phyloP scores from a whole-genome alignment of 2,113 vertebrate genomes.

The Daphoenositta chrysoptera region DNA sequence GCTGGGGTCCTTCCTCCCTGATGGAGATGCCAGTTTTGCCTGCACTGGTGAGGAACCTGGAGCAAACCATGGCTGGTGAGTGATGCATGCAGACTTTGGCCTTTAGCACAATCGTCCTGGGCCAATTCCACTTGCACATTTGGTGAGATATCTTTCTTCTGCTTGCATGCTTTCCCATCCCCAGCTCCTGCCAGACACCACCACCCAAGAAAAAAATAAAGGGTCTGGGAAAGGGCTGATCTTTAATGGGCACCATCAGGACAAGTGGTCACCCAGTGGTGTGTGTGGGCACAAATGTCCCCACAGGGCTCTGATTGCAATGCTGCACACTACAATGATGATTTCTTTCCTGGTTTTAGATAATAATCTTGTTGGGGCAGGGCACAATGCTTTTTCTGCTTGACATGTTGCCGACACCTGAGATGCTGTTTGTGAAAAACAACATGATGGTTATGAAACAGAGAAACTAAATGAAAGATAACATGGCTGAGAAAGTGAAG shows the following conservation, averaged over 20 bases:
- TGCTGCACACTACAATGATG: background rate
- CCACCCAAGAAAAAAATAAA: background rate
- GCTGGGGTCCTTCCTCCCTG: background rate
- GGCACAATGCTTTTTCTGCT: background rate
- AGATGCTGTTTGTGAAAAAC: background rate
- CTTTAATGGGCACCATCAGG: background rate
- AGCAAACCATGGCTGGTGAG: background rate
- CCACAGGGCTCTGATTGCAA: background rate
- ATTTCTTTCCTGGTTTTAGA: background rate
- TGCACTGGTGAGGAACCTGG: background rate
- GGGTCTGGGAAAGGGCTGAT: background rate
- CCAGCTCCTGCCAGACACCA: background rate
- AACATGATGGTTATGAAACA: background rate
- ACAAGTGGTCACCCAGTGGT: background rate
- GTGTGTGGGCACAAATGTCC: background rate
- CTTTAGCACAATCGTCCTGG: background rate
- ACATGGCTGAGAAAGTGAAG: background rate
- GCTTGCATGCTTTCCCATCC: background rate
- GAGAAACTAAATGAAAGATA: background rate
- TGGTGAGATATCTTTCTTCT: background rate
- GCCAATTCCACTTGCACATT: background rate
- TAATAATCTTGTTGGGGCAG: background rate
- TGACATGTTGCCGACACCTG: background rate
- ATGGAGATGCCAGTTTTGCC: background rate
- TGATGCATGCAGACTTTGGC: background rate